Evolutionary conservation across 2,888 invertebrate species (phyloP).

Genomic region (Nematopogon swammerdamellus): DNA sequence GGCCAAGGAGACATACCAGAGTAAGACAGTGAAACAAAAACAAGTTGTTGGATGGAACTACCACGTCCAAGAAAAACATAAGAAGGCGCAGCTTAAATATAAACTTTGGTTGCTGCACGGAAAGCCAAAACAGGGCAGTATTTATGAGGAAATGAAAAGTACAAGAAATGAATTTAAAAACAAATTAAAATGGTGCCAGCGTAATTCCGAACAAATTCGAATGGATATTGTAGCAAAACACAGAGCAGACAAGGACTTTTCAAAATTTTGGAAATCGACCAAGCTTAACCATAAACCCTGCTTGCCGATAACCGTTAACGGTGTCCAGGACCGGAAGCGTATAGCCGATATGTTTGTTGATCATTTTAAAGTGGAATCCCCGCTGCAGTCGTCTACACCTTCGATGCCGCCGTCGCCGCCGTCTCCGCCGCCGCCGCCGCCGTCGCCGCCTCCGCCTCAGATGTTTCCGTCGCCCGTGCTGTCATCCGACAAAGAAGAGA

Average conservation of each 20-base stretch:
- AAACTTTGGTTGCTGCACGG: not conserved
- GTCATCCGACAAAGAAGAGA: too few species aligned
- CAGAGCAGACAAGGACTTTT: not conserved
- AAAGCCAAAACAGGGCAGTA: not conserved
- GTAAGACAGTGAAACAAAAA: not conserved
- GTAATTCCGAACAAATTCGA: not conserved
- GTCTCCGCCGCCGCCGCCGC: too few species aligned
- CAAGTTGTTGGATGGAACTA: not conserved
- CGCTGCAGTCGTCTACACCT: not conserved
- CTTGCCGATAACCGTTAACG: not conserved
- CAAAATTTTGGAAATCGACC: not conserved
- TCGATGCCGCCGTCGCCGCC: not conserved
- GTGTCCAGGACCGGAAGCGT: not conserved
- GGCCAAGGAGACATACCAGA: not conserved
- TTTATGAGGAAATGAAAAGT: not conserved
- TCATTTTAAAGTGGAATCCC: not conserved
- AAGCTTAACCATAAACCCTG: not conserved
- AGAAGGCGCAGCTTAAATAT: not conserved
- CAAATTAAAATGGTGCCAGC: not conserved
- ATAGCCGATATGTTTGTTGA: not conserved
- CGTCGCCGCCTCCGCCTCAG: too few species aligned
- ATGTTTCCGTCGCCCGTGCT: too few species aligned
- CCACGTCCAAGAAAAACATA: not conserved
- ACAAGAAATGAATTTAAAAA: not conserved
- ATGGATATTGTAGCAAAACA: not conserved